Percentiles rank a stretch among this genome's conserved stretches.
Evolutionary conservation across 2,888 invertebrate genomes (phyloP).

Genomic region (Andrena marginata): DNA sequence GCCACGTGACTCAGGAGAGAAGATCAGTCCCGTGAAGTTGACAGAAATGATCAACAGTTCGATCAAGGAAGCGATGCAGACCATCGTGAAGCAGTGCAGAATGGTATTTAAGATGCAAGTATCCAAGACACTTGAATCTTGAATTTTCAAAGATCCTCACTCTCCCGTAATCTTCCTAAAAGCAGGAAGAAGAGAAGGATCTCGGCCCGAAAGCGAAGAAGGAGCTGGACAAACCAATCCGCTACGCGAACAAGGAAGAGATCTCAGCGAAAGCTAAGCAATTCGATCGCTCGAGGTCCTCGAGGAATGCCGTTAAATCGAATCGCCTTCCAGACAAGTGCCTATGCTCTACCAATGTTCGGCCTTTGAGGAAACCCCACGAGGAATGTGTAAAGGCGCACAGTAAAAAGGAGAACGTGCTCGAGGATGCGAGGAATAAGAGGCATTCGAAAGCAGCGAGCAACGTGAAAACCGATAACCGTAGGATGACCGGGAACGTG

Average conservation of each 20-base stretch:
- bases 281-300: not conserved
- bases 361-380: constrained; percentile 6
- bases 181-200: constrained; percentile 21
- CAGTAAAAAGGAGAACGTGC: not conserved
- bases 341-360: not conserved
- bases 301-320: not conserved
- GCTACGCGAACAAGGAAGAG: not conserved
- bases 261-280: not conserved
- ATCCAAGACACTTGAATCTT: constrained; percentile 44
- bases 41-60: constrained; percentile 74
- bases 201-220: not conserved
- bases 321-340: constrained; percentile 6
- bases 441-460: constrained; percentile 23
- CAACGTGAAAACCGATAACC: constrained; percentile 70
- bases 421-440: constrained; percentile 13
- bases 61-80: constrained; percentile 74
- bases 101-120: constrained; percentile 71
- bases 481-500: constrained; percentile 78
- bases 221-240: not conserved
- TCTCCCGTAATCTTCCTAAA: constrained; percentile 2
- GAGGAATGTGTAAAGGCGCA: not conserved
- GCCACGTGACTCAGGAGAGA: constrained; percentile 16
- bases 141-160: not conserved
- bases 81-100: constrained; percentile 70
- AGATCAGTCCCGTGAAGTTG: constrained; percentile 56